Evolutionary conservation across 2,797 vertebrate genomes (phyloP), one percentile per base, ranked within the genome.

Genomic region (Anolis apletophallus): DNA sequence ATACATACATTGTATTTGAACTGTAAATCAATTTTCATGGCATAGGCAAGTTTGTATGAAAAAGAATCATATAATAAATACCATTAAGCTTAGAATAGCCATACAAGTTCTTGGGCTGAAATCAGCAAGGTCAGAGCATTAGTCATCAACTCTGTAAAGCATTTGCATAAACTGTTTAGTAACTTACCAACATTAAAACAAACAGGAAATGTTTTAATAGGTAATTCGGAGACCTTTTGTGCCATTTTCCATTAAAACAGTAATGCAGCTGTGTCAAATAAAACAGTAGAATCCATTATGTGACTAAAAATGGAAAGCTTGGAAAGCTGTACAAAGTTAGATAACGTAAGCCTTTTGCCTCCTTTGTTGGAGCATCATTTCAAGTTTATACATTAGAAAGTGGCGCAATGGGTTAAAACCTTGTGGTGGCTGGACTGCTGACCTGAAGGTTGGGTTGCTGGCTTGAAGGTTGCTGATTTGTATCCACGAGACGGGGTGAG

Each of bases 161-260:
- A 90, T 93, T 94, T 93, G 72, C 89, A 73, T 80, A 79, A 89
- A 92, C 88, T 79, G 40, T 87, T 91, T 19, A 82, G 89, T 81
- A 91, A 84, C 87, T 89, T 88, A 59, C 29, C 50, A 40, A 21
- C 29, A 46, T 77, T 87, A 57, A 86, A 89, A 76, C 76, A 93
- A 92, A 83, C 88, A 86, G 7, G 52, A 78, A 34, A 5, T 74
- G 19, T 17, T 26, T 7, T 5, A 34, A 69, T 76, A 40, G 26
- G 64, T 50, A 87, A 9, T 72, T n/a, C 11, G 90, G n/a, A 0
- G 1, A 36, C 0, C 0, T 1, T 1, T 0, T 34, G 40, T 78
- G 40, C 50, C 9, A n/a, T 61, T 61, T 85, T 79, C 64, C 40
- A 36, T 13, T 78, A 72, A 72, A 64, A 61, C 3, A 1, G 73